Evolutionary conservation across 2,888 invertebrate species (phyloP).

Genomic region (Allacma fusca): DNA sequence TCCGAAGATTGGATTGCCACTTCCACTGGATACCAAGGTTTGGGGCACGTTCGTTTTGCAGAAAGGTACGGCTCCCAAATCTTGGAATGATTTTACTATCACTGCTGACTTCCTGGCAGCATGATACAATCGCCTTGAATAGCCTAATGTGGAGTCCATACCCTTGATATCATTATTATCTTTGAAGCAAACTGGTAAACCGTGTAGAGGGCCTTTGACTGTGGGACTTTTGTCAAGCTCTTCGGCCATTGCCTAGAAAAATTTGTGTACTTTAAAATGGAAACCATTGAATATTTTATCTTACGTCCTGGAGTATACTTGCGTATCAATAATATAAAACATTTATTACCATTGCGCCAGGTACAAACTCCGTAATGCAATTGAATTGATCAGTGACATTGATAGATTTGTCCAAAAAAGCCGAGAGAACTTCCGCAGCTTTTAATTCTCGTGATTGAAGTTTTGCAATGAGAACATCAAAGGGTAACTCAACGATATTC

Average conservation of each 20-base stretch:
- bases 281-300: too few species aligned
- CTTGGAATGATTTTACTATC: slow-evolving; percentile 49
- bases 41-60: slow-evolving; percentile 65
- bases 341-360: slow-evolving; percentile 61
- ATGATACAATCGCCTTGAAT: slow-evolving; percentile 62
- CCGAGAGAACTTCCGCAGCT: slow-evolving; percentile 49
- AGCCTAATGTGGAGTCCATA: slow-evolving; percentile 63
- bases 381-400: slow-evolving; percentile 61
- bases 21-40: slow-evolving; percentile 52
- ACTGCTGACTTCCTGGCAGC: slow-evolving; percentile 60
- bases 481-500: slow-evolving; percentile 16
- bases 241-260: slow-evolving; percentile 46
- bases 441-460: slow-evolving; percentile 43
- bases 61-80: slow-evolving; percentile 56
- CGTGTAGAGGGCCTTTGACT: slow-evolving; percentile 61
- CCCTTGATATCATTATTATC: slow-evolving; percentile 63
- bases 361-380: slow-evolving; percentile 62
- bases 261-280: too few species aligned
- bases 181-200: slow-evolving; percentile 63
- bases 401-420: slow-evolving; percentile 62
- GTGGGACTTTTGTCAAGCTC: slow-evolving; percentile 48
- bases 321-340: too few species aligned
- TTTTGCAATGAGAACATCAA: slow-evolving; percentile 18
- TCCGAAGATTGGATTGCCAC: slow-evolving; percentile 65
- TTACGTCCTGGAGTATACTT: neutral